A percentile compares a stretch with the other conserved stretches of the same genome.
Evolutionary conservation across 2,797 vertebrate species (phyloP).

Genomic region (Phataginus tricuspis): DNA sequence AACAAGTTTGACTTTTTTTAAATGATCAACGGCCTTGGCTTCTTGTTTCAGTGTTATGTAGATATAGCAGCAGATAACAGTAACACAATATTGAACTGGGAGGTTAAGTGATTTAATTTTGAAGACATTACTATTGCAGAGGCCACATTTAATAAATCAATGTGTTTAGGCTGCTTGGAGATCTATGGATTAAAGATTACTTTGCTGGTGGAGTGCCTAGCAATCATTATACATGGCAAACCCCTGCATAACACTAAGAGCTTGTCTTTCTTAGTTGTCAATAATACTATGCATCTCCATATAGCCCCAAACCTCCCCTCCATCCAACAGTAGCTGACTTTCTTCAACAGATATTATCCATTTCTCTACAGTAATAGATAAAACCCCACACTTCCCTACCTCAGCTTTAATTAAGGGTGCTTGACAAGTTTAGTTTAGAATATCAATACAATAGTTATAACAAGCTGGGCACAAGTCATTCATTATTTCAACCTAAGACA

Average conservation of each 20-base stretch:
- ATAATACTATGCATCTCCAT: neutral
- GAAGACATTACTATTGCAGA: constrained; percentile 68
- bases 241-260: constrained; percentile 50
- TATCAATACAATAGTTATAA: constrained; percentile 60
- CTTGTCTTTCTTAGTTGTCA: constrained; percentile 30
- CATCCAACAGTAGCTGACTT: constrained; percentile 22
- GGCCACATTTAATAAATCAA: constrained; percentile 77
- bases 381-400: neutral
- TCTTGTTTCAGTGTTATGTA: constrained; percentile 52
- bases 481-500: constrained; percentile 50
- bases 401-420: constrained; percentile 55
- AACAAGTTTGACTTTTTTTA: constrained; percentile 57
- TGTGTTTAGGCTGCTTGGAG: constrained; percentile 71
- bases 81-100: constrained; percentile 53
- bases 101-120: constrained; percentile 75
- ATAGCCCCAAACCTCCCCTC: constrained; percentile 11
- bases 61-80: constrained; percentile 58
- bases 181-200: constrained; percentile 73
- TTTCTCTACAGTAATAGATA: constrained; percentile 27
- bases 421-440: constrained; percentile 62
- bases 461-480: constrained; percentile 11
- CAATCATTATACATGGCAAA: constrained; percentile 64
- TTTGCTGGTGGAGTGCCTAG: constrained; percentile 30
- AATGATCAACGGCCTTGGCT: constrained; percentile 43
- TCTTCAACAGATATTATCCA: constrained; percentile 57